These are phyloP conservation scores for Chlamydotis undulata DNA, from an alignment of 2,113 vertebrate genomes.

Conservation along the genomic window DNA sequence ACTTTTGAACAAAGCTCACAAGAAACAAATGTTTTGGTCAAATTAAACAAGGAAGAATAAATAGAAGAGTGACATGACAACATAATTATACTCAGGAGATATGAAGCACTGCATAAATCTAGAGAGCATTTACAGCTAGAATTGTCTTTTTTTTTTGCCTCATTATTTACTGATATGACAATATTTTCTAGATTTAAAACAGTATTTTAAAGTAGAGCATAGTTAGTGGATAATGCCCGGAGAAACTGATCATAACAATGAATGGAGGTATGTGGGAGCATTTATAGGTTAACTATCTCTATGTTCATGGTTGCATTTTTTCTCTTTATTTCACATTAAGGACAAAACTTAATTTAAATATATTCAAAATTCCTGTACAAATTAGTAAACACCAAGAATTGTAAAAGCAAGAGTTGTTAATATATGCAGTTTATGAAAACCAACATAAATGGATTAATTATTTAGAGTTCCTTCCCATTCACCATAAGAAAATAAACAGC, in stretches of 20 bases:
- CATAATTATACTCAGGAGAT: background rate
- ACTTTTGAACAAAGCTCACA: background rate
- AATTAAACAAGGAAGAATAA: background rate
- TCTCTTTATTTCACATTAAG: background rate
- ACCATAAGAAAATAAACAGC: background rate
- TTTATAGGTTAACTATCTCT: background rate
- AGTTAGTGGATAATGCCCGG: background rate
- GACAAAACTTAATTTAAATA: background rate
- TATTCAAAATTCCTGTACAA: background rate
- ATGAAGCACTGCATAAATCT: background rate
- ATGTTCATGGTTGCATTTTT: background rate
- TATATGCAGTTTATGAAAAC: background rate
- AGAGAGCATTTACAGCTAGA: background rate
- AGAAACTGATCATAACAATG: background rate
- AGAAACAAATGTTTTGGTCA: background rate
- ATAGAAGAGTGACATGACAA: background rate
- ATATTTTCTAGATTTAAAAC: background rate
- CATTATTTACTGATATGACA: background rate
- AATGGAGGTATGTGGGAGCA: background rate
- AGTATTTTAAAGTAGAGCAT: background rate
- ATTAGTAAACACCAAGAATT: background rate
- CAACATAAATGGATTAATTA: background rate
- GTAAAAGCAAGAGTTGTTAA: background rate
- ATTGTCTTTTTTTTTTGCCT: background rate
- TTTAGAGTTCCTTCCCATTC: background rate